Conservation (phyloP, 2,888 invertebrate species). For the Aricia artaxerxes region DNA sequence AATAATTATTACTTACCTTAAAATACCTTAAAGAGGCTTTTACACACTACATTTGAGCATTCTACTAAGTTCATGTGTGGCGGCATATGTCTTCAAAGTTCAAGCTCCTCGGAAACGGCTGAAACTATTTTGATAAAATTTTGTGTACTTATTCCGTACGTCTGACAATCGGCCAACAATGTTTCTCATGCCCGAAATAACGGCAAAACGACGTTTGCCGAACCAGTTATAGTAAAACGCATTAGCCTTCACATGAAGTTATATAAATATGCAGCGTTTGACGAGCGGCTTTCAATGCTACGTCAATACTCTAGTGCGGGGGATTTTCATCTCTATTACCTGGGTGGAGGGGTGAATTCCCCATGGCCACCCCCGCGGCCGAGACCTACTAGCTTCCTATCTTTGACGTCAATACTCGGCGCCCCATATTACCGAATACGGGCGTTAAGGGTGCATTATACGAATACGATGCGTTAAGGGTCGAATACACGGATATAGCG, state of each 20-base stretch:
- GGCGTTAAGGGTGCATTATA: background rate
- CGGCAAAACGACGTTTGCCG: background rate
- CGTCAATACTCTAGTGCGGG: constrained; percentile 49
- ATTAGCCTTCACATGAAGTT: constrained; percentile 1
- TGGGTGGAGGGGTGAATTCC: constrained; percentile 47
- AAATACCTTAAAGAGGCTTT: too few relatives aligned
- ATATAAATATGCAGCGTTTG: constrained; percentile 17
- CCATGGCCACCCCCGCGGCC: constrained; percentile 54
- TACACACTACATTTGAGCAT: too few relatives aligned
- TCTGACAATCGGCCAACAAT: too few relatives aligned
- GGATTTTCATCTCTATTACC: constrained; percentile 50
- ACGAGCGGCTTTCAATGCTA: constrained; percentile 48
- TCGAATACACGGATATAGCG: too few relatives aligned
- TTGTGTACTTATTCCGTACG: too few relatives aligned
- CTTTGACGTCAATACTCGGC: constrained; percentile 63
- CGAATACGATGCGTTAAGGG: background rate
- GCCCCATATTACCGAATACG: constrained; percentile 39
- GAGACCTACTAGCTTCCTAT: constrained; percentile 70
- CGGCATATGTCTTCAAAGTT: too few relatives aligned
- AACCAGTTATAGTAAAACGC: background rate
- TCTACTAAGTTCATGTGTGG: too few relatives aligned
- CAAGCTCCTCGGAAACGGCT: too few relatives aligned
- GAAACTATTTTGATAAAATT: too few relatives aligned
- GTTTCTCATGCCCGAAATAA: too few relatives aligned
- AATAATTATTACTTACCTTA: too few relatives aligned